A percentile compares a stretch with the other conserved stretches of the same genome.
These are phyloP conservation scores for Coronaproctus castanopsis DNA, from an alignment of 2,888 invertebrate genomes.

Conservation along the genomic window DNA sequence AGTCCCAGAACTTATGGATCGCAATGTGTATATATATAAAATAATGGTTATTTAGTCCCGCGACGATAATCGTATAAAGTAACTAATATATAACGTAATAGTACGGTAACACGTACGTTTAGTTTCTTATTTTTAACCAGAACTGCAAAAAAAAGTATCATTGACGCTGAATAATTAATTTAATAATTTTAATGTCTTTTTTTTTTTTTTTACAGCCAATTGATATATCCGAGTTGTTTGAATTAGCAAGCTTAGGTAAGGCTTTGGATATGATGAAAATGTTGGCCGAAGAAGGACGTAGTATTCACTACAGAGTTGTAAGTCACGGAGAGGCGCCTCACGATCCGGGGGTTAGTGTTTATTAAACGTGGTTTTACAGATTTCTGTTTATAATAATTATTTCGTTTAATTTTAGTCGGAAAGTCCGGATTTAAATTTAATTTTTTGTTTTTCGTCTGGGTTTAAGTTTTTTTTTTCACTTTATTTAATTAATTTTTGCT, in stretches of 20 bases:
- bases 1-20: no score
- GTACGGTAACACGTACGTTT: no score
- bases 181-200: no score
- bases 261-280: conserved; percentile 52
- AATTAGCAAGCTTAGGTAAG: conserved; percentile 47
- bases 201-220: conserved; percentile 22
- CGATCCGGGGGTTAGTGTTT: conserved; percentile 38
- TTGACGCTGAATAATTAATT: no score
- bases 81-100: no score
- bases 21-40: no score
- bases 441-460: no score
- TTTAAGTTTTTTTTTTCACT: background rate
- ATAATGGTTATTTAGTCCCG: no score
- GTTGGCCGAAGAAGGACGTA: conserved; percentile 42
- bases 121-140: no score
- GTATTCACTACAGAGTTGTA: conserved; percentile 42
- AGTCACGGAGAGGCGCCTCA: conserved; percentile 35
- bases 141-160: no score
- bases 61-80: no score
- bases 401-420: background rate
- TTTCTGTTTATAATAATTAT: background rate
- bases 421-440: background rate
- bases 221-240: conserved; percentile 36
- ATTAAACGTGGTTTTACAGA: background rate
- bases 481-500: no score